These are phyloP conservation scores for Drosophila athabasca DNA, from an alignment of 1,140 invertebrate genomes.

Conservation along the genomic window DNA sequence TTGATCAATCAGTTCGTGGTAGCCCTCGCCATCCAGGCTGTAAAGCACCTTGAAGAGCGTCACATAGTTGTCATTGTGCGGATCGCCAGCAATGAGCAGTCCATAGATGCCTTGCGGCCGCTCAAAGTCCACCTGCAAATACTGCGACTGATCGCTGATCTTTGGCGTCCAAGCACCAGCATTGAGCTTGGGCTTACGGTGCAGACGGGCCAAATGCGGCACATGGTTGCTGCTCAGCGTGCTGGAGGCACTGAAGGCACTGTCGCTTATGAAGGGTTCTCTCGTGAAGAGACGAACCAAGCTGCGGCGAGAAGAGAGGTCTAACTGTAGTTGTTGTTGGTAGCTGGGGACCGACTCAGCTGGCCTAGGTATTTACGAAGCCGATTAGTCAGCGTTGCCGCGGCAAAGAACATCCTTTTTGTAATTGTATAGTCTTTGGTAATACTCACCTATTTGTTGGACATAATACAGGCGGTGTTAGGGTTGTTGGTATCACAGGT, in stretches of 20 bases:
- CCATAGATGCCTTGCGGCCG: constrained; percentile 3
- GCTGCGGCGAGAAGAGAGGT: not conserved
- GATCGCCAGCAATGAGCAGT: constrained; percentile 12
- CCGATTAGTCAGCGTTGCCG: too few relatives aligned
- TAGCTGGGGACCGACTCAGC: too few relatives aligned
- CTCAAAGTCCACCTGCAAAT: constrained; percentile 7
- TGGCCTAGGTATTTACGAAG: too few relatives aligned
- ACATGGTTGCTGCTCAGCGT: constrained; percentile 3
- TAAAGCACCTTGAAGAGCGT: constrained; percentile 12
- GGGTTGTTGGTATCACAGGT: constrained; percentile 5
- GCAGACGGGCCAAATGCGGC: constrained; percentile 8
- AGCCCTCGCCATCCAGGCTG: constrained; percentile 20
- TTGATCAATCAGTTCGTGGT: constrained; percentile 8
- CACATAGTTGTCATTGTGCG: constrained; percentile 14
- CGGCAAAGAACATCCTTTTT: too few relatives aligned
- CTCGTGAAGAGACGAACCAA: constrained; percentile 16
- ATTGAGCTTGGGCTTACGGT: constrained; percentile 14
- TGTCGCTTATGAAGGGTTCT: not conserved
- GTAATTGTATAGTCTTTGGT: too few relatives aligned
- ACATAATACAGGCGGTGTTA: constrained; percentile 10
- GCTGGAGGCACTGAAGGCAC: constrained; percentile 9
- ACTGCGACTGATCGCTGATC: constrained; percentile 16
- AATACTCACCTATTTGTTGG: constrained; percentile 5
- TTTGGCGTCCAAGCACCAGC: constrained; percentile 4
- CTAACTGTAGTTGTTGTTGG: too few relatives aligned